phyloP scores from a whole-genome alignment of 92 coral and sea anemone genomes.

The Plumapathes pennacea region DNA sequence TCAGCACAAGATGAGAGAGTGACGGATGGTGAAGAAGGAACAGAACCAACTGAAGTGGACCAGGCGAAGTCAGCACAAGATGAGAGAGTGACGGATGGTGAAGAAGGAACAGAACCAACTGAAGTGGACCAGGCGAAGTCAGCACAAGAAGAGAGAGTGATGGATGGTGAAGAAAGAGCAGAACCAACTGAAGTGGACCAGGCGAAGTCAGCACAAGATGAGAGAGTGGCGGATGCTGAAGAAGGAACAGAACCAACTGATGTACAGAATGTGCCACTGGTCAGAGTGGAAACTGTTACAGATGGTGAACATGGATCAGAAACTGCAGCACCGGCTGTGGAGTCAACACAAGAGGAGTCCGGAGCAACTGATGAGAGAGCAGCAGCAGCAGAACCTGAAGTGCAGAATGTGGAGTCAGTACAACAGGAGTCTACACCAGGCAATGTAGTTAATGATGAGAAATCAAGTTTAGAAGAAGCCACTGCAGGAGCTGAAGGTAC shows the following conservation, averaged over 20 bases:
- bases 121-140: too few species aligned
- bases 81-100: too few species aligned
- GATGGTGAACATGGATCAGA: background rate
- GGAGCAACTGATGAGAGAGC: slow-evolving; percentile 2
- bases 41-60: too few species aligned
- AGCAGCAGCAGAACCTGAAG: background rate
- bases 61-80: too few species aligned
- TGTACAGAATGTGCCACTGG: background rate
- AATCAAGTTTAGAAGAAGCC: slow-evolving; percentile 13
- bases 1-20: too few species aligned
- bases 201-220: too few species aligned
- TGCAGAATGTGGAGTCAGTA: background rate
- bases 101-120: too few species aligned
- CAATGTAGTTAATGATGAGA: slow-evolving; percentile 6
- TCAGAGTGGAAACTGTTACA: background rate
- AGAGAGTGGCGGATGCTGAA: background rate
- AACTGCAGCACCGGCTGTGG: background rate
- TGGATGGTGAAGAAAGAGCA: too few species aligned
- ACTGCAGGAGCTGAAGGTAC: background rate
- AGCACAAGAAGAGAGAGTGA: slow-evolving; percentile 3
- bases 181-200: too few species aligned
- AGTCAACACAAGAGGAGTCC: slow-evolving; percentile 2
- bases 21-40: too few species aligned
- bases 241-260: slow-evolving; percentile 2
- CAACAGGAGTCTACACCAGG: slow-evolving; percentile 1